phyloP scores from a whole-genome alignment of 2,113 vertebrate genomes.

The Notothenia rossii region DNA sequence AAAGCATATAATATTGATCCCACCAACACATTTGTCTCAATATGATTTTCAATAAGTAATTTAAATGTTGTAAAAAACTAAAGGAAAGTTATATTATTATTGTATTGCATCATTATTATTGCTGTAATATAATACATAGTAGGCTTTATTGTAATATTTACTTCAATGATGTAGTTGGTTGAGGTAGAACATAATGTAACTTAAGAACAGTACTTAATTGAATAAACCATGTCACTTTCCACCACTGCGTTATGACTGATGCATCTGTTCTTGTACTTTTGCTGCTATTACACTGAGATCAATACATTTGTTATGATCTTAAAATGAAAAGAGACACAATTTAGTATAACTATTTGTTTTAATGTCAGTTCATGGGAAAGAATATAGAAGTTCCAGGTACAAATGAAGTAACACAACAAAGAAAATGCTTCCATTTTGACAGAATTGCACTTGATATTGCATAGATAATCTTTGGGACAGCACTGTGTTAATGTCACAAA shows the following conservation, averaged over 20 bases:
- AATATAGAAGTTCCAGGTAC: background rate
- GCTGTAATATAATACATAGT: too few species aligned
- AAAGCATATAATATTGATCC: too few species aligned
- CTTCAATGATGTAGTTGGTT: too few species aligned
- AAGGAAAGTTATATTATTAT: too few species aligned
- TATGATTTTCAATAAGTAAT: too few species aligned
- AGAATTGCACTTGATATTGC: background rate
- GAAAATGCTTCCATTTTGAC: background rate
- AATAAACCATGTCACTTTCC: background rate
- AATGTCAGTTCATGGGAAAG: slow-evolving; percentile 5
- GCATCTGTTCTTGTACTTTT: background rate
- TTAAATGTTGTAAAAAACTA: too few species aligned
- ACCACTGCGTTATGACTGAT: background rate
- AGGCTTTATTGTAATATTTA: too few species aligned
- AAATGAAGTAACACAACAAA: background rate
- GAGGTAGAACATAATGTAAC: too few species aligned
- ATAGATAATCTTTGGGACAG: slow-evolving; percentile 29
- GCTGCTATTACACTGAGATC: background rate
- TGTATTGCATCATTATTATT: too few species aligned
- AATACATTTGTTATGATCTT: background rate
- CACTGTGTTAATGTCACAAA: slow-evolving; percentile 21
- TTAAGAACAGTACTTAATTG: background rate
- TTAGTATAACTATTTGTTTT: slow-evolving; percentile 1
- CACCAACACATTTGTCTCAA: too few species aligned
- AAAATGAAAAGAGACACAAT: background rate